These are phyloP conservation scores for Drosophila sproati DNA, from an alignment of 1,140 invertebrate genomes.

Conservation along the genomic window DNA sequence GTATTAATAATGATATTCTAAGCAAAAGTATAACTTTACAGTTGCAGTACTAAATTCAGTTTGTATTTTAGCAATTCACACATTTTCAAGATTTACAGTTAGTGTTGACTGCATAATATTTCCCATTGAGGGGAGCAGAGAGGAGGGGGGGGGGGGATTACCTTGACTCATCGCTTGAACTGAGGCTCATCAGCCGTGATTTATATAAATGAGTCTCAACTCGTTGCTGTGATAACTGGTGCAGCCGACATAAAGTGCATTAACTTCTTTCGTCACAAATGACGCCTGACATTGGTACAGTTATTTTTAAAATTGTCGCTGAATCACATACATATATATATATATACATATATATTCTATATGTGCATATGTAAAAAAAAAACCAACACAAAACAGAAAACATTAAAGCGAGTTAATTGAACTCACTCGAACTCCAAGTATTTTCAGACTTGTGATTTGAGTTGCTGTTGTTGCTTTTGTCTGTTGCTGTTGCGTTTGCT, in stretches of 20 bases:
- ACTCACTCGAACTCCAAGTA: conserved; percentile 65
- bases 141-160: conserved; percentile 28
- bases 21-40: too few species aligned
- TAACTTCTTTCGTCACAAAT: conserved; percentile 74
- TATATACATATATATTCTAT: too few species aligned
- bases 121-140: neutral
- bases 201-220: conserved; percentile 37
- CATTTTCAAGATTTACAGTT: too few species aligned
- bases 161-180: conserved; percentile 74
- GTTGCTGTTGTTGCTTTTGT: conserved; percentile 17
- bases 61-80: too few species aligned
- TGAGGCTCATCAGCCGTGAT: conserved; percentile 24
- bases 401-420: conserved; percentile 72
- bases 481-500: neutral
- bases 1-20: too few species aligned
- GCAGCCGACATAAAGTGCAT: conserved; percentile 56
- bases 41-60: too few species aligned
- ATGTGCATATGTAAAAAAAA: neutral
- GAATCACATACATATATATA: conserved; percentile 13
- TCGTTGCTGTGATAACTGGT: conserved; percentile 46
- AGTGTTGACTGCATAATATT: conserved; percentile 1
- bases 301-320: conserved; percentile 60
- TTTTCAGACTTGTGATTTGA: conserved; percentile 38
- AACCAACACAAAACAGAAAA: neutral
- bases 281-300: conserved; percentile 73